Evolutionary conservation across 2,888 invertebrate species (phyloP).

Genomic region (Chrysotoxum bicinctum): DNA sequence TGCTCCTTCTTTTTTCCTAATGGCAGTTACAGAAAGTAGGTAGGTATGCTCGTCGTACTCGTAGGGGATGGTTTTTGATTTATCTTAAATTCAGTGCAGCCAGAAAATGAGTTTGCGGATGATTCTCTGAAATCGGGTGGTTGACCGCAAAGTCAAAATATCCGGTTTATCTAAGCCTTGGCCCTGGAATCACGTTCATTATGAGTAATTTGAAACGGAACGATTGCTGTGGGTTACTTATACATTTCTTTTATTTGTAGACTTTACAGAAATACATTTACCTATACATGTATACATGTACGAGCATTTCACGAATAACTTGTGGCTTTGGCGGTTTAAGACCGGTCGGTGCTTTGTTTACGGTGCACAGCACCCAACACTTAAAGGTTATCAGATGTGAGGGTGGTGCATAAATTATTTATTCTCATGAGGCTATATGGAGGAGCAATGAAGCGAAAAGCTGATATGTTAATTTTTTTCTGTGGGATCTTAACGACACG

Average conservation of each 20-base stretch:
- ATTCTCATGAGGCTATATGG: conserved; percentile 5
- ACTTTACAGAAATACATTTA: background rate
- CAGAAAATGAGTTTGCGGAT: background rate
- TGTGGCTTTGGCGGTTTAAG: conserved; percentile 25
- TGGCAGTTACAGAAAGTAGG: background rate
- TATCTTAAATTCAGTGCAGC: background rate
- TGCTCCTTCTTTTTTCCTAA: background rate
- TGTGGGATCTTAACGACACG: background rate
- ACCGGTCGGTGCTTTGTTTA: conserved; percentile 13
- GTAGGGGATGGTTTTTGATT: background rate
- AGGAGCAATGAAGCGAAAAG: conserved; percentile 53
- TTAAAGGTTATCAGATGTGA: conserved; percentile 40
- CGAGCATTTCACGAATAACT: background rate
- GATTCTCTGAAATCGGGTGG: background rate
- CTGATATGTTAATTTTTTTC: conserved; percentile 60
- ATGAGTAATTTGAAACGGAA: conserved; percentile 45
- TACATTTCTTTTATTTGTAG: background rate
- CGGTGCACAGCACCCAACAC: conserved; percentile 12
- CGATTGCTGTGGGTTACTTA: background rate
- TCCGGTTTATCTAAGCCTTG: conserved; percentile 14
- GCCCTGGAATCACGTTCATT: conserved; percentile 24
- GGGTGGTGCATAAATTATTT: conserved; percentile 40
- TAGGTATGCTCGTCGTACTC: background rate
- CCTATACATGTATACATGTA: background rate
- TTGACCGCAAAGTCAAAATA: conserved; percentile 50